phyloP scores from a whole-genome alignment of 2,888 invertebrate species.

The Plebejus argus region DNA sequence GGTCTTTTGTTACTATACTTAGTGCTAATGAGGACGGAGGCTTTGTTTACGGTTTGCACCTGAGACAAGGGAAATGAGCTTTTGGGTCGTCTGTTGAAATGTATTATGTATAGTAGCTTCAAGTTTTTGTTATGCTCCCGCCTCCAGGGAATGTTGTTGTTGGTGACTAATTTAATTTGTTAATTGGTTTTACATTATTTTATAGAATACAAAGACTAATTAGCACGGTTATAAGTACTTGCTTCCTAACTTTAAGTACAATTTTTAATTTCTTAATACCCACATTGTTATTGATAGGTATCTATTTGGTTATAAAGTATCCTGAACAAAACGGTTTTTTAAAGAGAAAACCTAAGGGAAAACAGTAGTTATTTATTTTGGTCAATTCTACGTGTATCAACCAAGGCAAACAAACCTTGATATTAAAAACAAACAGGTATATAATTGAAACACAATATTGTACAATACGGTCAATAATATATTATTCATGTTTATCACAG shows the following conservation, averaged over 20 bases:
- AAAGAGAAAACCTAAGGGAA: too few relatives aligned
- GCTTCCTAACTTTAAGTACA: too few relatives aligned
- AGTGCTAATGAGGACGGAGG: slow-evolving; percentile 13
- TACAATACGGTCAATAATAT: not conserved
- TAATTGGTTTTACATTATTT: not conserved
- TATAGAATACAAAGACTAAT: not conserved
- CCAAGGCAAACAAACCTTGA: not conserved
- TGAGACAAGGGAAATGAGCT: not conserved
- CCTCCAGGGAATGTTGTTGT: not conserved
- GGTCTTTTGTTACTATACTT: slow-evolving; percentile 14
- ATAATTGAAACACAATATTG: not conserved
- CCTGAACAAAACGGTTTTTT: not conserved
- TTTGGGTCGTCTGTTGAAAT: slow-evolving; percentile 14
- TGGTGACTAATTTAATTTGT: not conserved
- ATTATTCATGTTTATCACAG: not conserved
- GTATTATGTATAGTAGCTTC: not conserved
- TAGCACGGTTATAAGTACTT: not conserved
- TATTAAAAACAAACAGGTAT: not conserved
- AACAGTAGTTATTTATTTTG: not conserved
- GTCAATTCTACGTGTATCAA: not conserved
- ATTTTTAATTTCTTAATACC: not conserved
- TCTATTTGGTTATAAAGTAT: not conserved
- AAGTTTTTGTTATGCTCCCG: not conserved
- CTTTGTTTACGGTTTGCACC: slow-evolving; percentile 21
- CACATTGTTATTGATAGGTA: too few relatives aligned